Conservation (phyloP, 2,797 vertebrate species). For the Mareca strepera region DNA sequence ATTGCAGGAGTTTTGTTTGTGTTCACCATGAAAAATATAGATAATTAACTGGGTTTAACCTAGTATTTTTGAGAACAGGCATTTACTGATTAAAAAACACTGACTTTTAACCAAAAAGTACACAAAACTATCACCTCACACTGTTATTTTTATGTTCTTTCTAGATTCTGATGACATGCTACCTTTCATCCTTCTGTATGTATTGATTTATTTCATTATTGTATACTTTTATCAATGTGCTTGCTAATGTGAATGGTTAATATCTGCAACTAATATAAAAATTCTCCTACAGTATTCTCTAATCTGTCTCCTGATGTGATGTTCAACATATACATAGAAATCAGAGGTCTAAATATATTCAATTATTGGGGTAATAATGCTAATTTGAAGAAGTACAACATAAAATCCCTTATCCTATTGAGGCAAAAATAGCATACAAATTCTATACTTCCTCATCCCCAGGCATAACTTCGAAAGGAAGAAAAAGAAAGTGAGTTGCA, state of each 20-base stretch:
- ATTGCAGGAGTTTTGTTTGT: background rate
- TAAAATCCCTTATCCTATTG: background rate
- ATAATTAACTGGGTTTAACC: background rate
- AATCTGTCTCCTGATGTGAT: background rate
- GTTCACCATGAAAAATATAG: background rate
- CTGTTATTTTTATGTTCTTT: background rate
- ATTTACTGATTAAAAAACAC: background rate
- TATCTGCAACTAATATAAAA: background rate
- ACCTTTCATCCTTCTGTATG: background rate
- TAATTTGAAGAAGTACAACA: background rate
- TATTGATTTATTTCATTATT: background rate
- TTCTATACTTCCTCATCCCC: background rate
- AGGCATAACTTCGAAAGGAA: background rate
- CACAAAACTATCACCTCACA: background rate
- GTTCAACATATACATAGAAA: background rate
- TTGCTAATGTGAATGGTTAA: background rate
- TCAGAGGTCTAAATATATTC: background rate
- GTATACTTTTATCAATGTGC: background rate
- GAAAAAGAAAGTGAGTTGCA: background rate
- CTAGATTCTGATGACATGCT: background rate
- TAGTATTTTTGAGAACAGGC: background rate
- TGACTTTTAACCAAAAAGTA: background rate
- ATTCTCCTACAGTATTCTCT: background rate
- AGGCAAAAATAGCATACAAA: background rate
- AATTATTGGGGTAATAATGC: background rate